phyloP scores from a whole-genome alignment of 2,113 vertebrate genomes.

The Euleptes europaea region DNA sequence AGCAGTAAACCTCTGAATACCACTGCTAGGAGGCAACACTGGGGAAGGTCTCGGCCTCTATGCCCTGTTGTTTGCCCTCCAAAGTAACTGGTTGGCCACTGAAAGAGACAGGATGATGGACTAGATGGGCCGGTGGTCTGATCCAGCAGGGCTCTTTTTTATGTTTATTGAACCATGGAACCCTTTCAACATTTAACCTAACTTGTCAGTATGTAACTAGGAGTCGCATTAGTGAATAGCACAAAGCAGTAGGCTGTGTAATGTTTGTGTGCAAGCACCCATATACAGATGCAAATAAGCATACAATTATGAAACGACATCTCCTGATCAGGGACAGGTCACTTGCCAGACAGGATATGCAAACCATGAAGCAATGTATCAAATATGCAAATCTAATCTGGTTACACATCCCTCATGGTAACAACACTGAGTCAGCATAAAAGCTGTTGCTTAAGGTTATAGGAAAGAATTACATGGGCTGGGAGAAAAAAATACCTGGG shows the following conservation, averaged over 20 bases:
- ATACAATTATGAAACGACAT: background rate
- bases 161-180: background rate
- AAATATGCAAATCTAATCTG: conserved; percentile 51
- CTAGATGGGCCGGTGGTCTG: too few species aligned
- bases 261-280: background rate
- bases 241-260: background rate
- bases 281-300: background rate
- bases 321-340: background rate
- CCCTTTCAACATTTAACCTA: background rate
- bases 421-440: conserved; percentile 58
- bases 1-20: too few species aligned
- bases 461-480: background rate
- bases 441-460: conserved; percentile 10
- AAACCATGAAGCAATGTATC: background rate
- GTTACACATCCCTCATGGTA: conserved; percentile 42
- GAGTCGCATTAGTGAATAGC: background rate
- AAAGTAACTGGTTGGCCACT: too few species aligned
- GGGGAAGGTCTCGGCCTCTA: too few species aligned
- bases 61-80: too few species aligned
- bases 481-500: conserved; percentile 4
- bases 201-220: background rate
- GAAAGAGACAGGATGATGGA: too few species aligned
- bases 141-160: too few species aligned
- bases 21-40: too few species aligned
- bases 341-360: background rate